phyloP scores from a whole-genome alignment of 2,113 vertebrate genomes.

The Mobula birostris region DNA sequence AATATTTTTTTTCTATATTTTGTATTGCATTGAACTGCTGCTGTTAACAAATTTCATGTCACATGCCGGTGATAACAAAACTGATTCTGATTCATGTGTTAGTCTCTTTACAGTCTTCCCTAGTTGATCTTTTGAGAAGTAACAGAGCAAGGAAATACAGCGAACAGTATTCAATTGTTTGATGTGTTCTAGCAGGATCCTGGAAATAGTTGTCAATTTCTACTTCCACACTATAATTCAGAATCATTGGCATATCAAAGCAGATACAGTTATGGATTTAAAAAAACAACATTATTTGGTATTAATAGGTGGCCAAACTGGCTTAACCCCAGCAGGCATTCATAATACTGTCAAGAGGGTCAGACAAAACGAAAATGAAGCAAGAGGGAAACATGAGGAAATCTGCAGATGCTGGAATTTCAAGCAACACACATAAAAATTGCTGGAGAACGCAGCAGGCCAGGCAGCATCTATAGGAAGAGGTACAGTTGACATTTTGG shows the following conservation, averaged over 20 bases:
- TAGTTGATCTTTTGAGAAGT: not conserved
- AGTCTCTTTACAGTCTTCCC: too few species aligned
- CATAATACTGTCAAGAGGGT: not conserved
- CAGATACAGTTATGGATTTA: not conserved
- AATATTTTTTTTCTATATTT: too few species aligned
- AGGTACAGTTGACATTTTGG: too few species aligned
- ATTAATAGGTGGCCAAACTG: not conserved
- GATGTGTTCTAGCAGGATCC: not conserved
- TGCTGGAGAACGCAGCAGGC: too few species aligned
- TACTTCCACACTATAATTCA: not conserved
- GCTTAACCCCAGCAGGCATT: not conserved
- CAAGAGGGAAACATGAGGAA: too few species aligned
- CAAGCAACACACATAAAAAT: too few species aligned
- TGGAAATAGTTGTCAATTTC: not conserved
- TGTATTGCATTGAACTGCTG: too few species aligned
- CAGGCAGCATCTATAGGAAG: too few species aligned
- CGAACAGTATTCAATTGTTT: not conserved
- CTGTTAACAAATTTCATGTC: too few species aligned
- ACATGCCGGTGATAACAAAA: too few species aligned
- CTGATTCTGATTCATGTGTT: not conserved
- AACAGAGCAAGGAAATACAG: not conserved
- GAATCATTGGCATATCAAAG: not conserved
- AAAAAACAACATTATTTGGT: not conserved
- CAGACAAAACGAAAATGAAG: too few species aligned
- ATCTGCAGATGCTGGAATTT: too few species aligned